These are phyloP conservation scores for Dolichopus griseipennis DNA, from an alignment of 2,888 invertebrate species.

Conservation along the genomic window DNA sequence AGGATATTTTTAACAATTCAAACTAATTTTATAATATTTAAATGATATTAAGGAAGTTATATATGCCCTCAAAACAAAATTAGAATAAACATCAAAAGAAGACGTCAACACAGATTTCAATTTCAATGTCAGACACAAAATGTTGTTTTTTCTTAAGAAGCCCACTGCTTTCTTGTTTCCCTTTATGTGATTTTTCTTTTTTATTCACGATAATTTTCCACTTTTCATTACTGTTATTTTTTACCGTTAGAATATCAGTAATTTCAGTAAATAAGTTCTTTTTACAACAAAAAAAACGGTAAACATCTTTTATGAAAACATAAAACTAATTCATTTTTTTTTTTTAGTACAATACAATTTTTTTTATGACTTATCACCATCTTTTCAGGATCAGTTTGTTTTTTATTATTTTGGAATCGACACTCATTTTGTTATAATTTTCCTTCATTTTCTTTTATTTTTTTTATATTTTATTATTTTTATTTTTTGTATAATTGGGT, in stretches of 20 bases:
- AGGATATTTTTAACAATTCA: no score
- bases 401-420: not conserved
- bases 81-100: no score
- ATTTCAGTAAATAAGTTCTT: not conserved
- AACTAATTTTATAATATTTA: no score
- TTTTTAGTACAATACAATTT: not conserved
- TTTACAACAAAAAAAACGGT: not conserved
- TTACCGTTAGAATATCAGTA: not conserved
- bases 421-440: not conserved
- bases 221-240: no score
- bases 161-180: no score
- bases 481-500: not conserved
- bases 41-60: no score
- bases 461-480: not conserved
- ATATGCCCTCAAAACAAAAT: no score
- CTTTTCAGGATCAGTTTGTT: not conserved
- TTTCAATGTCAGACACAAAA: no score
- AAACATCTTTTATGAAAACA: not conserved
- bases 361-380: conserved; percentile 1
- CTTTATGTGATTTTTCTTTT: no score
- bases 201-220: no score
- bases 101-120: no score
- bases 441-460: not conserved
- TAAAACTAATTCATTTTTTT: not conserved
- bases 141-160: no score